Evolutionary conservation across 2,888 invertebrate species (phyloP), one percentile per base, ranked within the genome.

Genomic region (Athetis lepigone): DNA sequence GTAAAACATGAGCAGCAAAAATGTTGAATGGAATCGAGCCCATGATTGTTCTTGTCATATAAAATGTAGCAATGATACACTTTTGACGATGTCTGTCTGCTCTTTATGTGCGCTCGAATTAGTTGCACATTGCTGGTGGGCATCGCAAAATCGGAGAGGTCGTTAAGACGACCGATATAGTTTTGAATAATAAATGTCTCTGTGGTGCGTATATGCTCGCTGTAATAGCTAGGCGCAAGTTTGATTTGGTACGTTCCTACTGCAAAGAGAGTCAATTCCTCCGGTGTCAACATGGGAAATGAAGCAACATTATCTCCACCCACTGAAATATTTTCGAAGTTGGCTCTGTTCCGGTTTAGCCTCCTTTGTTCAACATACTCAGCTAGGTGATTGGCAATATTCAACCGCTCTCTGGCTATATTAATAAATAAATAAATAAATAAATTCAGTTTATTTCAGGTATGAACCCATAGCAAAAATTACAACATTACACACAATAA

Each of bases 141-240:
- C 51, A 51, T 51, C 5, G 29, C 7, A 47, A 47, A 47, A 13
- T 13, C n/a, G 13, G 51, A 51, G 8, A 51, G 18, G 9, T 51
- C 23, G 37, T 8, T 25, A 18, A 39, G 25, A 2, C 4, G 8
- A 9, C 39, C 40, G 39, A 39, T 51, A 51, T 51, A 51, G 7
- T 50, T 18, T 50, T 50, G 50, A 1, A 50, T 37, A 37, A 23
- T 5, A 50, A 50, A 50, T 50, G 36, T 9, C 5, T 13, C 39
- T 13, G 13, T 51, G 16, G 13, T 25, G 37, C 39, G 46, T 46
- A 29, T 18, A 29, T 29, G 27, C 18, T 46, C 46, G 18, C 46
- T 46, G 29, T 47, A 29, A 29, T 47, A 46, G 18, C 46, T 47
- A 13, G 19, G 19, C 7, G 29, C 29, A 47, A 47, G 13, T 47